Base-by-base conservation (phyloP, 1,140 invertebrate genomes). In the Achroia grisella region DNA sequence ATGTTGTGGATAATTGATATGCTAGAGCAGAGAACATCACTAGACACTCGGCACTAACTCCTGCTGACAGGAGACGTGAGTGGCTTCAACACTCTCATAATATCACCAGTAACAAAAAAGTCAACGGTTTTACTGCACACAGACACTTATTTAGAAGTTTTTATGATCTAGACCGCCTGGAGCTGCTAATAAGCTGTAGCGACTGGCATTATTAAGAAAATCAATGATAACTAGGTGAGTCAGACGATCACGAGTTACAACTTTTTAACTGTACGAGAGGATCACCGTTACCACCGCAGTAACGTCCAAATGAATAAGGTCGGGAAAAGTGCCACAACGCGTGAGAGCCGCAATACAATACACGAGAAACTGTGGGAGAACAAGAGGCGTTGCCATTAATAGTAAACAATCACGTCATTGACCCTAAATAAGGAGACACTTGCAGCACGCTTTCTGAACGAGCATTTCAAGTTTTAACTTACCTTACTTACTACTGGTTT, bases 371-470 rank as follows among this genome's bases (percentile, higher is more conserved):
- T 81, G 74, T 81, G 80, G 61, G 70, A 80, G 68, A 70, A 67
- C 59, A 57, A 75, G 80, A 86, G 83, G 83, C 83, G 83, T 86
- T 86, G 81, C 79, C 83, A 71, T 77, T 71, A n/a, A 62, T 79
- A 76, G 77, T 85, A 82, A 86, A 86, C 83, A 84, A 82, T 84
- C 77, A 80, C 77, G 80, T 82, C 78, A 86, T 66, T 80, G 45
- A 62, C 62, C 63, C 71, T 67, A 71, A 62, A 77, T 62, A 73
- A 68, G 57, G 50, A 57, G 52, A 44, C 46, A 46, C 42, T 50
- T 49, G 42, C 17, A 56, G 42, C 32, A 50, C 35, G 15, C 48
- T 57, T 56, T 53, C 51, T 34, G 46, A 49, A 48, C 27, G 43
- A 53, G 13, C 28, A 29, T 28, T 12, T 28, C 8, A 32, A 39